A percentile compares a stretch with the other conserved stretches of the same genome.
Conservation (phyloP, 2,113 vertebrate genomes). For the Cacatua alba region DNA sequence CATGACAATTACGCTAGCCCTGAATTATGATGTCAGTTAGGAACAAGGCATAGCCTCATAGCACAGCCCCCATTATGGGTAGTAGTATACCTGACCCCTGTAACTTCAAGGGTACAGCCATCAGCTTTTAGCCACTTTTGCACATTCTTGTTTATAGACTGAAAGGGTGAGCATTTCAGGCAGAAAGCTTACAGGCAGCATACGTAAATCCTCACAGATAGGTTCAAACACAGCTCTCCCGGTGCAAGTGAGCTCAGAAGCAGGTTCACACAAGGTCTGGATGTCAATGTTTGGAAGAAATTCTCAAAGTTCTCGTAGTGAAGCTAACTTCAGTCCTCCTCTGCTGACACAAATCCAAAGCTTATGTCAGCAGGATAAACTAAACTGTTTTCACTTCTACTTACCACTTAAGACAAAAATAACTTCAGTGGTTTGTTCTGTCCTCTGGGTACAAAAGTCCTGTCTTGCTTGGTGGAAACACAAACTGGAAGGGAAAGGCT, state of each 20-base stretch:
- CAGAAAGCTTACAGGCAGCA: background rate
- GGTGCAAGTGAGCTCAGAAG: background rate
- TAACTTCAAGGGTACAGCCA: background rate
- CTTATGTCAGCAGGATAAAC: background rate
- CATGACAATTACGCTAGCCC: background rate
- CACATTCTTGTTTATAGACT: background rate
- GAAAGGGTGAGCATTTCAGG: background rate
- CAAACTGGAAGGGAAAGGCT: background rate
- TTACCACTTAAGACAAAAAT: background rate
- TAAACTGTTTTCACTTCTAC: background rate
- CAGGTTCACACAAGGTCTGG: background rate
- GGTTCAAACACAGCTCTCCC: background rate
- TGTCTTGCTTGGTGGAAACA: background rate
- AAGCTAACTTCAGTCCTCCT: background rate
- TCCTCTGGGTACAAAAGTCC: background rate
- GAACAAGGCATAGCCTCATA: background rate
- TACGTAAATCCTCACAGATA: accelerated
- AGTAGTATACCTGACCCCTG: background rate
- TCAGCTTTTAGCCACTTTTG: background rate
- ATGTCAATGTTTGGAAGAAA: background rate
- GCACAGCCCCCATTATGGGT: background rate
- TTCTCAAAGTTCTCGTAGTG: background rate
- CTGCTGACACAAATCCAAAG: background rate
- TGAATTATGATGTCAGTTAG: background rate
- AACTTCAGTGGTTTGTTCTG: background rate